phyloP scores from a whole-genome alignment of 2,888 invertebrate genomes.

The Spisula subtruncata region DNA sequence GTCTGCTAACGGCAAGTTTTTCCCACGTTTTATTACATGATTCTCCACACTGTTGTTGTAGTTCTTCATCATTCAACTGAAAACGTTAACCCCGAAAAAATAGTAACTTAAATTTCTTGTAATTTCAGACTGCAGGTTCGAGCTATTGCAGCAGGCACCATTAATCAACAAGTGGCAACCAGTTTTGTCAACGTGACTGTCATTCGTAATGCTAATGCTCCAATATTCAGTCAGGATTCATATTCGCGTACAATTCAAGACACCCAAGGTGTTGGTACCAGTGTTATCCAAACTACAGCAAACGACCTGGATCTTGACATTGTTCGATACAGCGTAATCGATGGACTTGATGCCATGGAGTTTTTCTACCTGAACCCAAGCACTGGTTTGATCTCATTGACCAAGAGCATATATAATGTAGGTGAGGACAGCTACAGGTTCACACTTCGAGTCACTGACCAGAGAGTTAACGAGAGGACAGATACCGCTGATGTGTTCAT shows the following conservation, averaged over 20 bases:
- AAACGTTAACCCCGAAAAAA: no score
- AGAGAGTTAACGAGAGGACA: slow-evolving; percentile 74
- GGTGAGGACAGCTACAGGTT: slow-evolving; percentile 76
- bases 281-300: slow-evolving; percentile 78
- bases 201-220: slow-evolving; percentile 81
- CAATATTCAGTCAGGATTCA: slow-evolving; percentile 75
- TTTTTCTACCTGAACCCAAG: slow-evolving; percentile 83
- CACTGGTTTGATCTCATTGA: slow-evolving; percentile 77
- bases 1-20: no score
- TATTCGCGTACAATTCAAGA: slow-evolving; percentile 76
- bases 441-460: slow-evolving; percentile 81
- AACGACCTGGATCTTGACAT: slow-evolving; percentile 80
- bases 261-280: slow-evolving; percentile 73
- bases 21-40: no score
- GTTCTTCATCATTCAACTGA: no score
- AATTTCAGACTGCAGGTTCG: slow-evolving; percentile 74
- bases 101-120: neutral
- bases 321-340: slow-evolving; percentile 55
- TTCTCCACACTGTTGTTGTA: no score
- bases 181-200: slow-evolving; percentile 83
- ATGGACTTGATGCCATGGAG: slow-evolving; percentile 58
- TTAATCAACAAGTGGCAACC: slow-evolving; percentile 77
- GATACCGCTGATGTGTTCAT: slow-evolving; percentile 72
- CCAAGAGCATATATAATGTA: slow-evolving; percentile 61
- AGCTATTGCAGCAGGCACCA: slow-evolving; percentile 75